phyloP scores from a whole-genome alignment of 2,888 invertebrate species.

The Ormyrus thymus region DNA sequence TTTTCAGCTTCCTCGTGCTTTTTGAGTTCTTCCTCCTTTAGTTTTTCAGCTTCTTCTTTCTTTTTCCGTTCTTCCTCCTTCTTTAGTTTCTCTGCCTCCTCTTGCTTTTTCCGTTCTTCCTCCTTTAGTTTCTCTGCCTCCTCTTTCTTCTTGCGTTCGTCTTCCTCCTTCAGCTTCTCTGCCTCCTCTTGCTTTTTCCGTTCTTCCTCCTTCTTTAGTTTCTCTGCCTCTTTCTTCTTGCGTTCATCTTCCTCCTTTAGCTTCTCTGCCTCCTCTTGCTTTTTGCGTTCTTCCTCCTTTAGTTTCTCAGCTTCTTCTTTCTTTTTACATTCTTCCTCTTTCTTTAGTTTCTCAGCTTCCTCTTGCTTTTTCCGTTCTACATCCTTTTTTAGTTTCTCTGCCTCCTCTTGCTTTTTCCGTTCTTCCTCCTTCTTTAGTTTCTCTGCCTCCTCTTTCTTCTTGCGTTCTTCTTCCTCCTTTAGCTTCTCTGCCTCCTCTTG shows the following conservation, averaged over 20 bases:
- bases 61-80: conserved; percentile 47
- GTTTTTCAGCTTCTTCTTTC: conserved; percentile 49
- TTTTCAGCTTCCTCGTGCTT: conserved; percentile 58
- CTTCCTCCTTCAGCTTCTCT: conserved; percentile 54
- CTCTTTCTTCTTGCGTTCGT: conserved; percentile 28
- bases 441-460: conserved; percentile 67
- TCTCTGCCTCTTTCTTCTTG: conserved; percentile 48
- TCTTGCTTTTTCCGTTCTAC: neutral
- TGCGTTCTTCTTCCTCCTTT: conserved; percentile 62
- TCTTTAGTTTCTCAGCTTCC: conserved; percentile 34
- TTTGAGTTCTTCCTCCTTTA: conserved; percentile 45
- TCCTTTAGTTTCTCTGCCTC: conserved; percentile 34
- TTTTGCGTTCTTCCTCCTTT: conserved; percentile 61
- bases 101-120: conserved; percentile 63
- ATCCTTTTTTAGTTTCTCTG: conserved; percentile 56
- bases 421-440: conserved; percentile 62
- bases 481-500: conserved; percentile 60
- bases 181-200: conserved; percentile 53
- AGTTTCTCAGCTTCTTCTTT: conserved; percentile 60
- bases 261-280: conserved; percentile 58
- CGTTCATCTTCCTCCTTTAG: conserved; percentile 57
- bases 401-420: conserved; percentile 56
- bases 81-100: conserved; percentile 64
- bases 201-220: conserved; percentile 56
- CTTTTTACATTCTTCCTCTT: conserved; percentile 33